These are phyloP conservation scores for Piaya cayana DNA, from an alignment of 2,113 vertebrate species.

Conservation along the genomic window DNA sequence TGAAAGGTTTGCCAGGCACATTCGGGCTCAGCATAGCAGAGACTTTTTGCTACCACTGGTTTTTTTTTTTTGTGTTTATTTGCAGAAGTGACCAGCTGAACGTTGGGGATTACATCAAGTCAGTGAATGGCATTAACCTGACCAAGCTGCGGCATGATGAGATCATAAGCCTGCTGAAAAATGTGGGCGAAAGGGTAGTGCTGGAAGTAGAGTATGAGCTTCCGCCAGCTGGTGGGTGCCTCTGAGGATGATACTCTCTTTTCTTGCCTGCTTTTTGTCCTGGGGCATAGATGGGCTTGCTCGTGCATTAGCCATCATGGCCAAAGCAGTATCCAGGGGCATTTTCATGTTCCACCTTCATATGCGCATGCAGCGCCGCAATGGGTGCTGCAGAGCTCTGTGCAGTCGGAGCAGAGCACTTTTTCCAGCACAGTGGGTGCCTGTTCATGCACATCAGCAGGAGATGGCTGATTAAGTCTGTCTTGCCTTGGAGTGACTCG, in stretches of 20 bases:
- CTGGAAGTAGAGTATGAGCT: conserved; percentile 97
- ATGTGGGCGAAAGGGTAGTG: conserved; percentile 94
- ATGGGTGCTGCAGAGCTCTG: neutral
- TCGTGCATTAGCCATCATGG: neutral
- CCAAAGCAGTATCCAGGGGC: neutral
- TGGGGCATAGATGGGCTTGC: neutral
- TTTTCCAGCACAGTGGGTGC: conserved; percentile 60
- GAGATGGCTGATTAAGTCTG: conserved; percentile 56
- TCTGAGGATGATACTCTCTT: accelerated
- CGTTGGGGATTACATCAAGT: conserved; percentile 95
- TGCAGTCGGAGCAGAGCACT: neutral
- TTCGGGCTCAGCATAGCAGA: neutral
- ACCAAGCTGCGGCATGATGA: conserved; percentile 93
- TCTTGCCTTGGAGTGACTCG: conserved; percentile 10
- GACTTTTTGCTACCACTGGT: neutral
- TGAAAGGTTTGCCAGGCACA: neutral
- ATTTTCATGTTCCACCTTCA: neutral
- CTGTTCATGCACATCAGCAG: conserved; percentile 39
- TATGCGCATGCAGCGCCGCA: accelerated
- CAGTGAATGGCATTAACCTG: conserved; percentile 94
- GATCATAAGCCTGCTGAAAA: conserved; percentile 96
- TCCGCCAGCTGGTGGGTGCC: conserved; percentile 86
- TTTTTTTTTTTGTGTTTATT: neutral
- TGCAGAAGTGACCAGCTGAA: conserved; percentile 94
- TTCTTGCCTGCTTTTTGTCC: neutral